Base-by-base conservation (phyloP, 1,140 invertebrate genomes). In the Aricia agestis region DNA sequence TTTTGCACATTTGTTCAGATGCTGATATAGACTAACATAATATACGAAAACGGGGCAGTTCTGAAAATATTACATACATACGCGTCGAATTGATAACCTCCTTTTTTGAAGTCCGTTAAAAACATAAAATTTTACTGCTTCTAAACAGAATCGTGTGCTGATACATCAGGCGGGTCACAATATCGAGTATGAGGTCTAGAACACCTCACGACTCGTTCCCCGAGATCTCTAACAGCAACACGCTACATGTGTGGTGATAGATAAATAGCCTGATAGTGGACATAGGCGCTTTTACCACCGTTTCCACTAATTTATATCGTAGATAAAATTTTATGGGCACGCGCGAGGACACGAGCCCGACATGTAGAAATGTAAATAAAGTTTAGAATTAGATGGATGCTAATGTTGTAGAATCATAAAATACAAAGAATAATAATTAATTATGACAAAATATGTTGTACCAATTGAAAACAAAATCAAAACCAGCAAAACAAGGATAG, bases 231-330 rank as follows among this genome's bases (percentile, higher is more conserved):
- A 52, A 52, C 45, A 52, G 45, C 45, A 52, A 52, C 13, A 52
- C 45, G 9, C 45, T 13, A 52, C 45, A 52, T 52, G 45, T 52
- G 45, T 52, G 45, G 45, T 13, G 45, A 52, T 72, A 78, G 86
- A 89, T 89, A 79, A 87, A 87, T 80, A 68, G 76, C 69, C 68
- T 73, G 84, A 87, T 87, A 78, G 66, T 67, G 52, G 36, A 69
- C 80, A 82, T 78, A 84, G 82, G 84, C 84, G 85, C 79, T 79
- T 76, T 77, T 77, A 84, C 82, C 83, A 83, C 84, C 80, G 80
- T 81, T 82, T 75, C 80, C 69, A 72, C 74, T 74, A 71, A 71
- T 82, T 79, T 79, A 65, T 75, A 41, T 69, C 52, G 15, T 6
- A 72, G 78, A 83, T 73, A 77, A 77, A 70, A 70, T 57, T 57